Base-by-base conservation (phyloP, 2,797 vertebrate species). In the Arrhamphus sclerolepis region DNA sequence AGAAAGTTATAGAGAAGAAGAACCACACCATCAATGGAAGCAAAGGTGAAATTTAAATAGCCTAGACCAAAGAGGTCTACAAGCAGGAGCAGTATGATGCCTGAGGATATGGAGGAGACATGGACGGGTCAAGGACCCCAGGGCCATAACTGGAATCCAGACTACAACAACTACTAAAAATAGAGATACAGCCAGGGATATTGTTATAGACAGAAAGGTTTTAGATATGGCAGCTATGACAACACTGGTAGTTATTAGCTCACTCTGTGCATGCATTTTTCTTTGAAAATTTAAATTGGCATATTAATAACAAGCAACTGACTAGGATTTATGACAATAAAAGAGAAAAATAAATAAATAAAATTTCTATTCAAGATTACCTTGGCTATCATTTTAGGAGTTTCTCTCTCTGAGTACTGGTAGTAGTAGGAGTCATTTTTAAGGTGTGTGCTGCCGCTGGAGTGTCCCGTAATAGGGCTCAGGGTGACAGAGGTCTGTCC, bases 21-120 rank as follows among this genome's bases (percentile, higher is more conserved):
- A 98, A 95, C 86, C 97, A 99, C 66, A 96, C 94, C 3, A 94
- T 99, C 53, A 94, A 95, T 57, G 97, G 95, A 71, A 98, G 97
- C 94, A 98, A 98, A 96, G 98, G 97, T 85, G 98, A 99, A 91
- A 97, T 99, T 46, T 99, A 99, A 91, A 95, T 98, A 68, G 98
- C 97, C 60, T 97, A 98, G 83, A 97, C 98, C 75, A 99, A 98
- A 93, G 97, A 99, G 88, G 96, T 99, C 57, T 98, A 99, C 90
- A 97, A 98, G 89, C 97, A 99, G 85, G 96, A 99, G 87, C 97
- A 98, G 91, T 97, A 94, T 47, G 96, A 95, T 21, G 97, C 89
- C 92, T 97, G 91, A 68, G 86, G 80, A 66, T 96, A 95, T 21
- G 94, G 96, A 41, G 94, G 90, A 6, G 24, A 29, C 94, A 96